These are phyloP conservation scores for Coranthus polyacanthus DNA, from an alignment of 2,797 vertebrate species.

Conservation along the genomic window DNA sequence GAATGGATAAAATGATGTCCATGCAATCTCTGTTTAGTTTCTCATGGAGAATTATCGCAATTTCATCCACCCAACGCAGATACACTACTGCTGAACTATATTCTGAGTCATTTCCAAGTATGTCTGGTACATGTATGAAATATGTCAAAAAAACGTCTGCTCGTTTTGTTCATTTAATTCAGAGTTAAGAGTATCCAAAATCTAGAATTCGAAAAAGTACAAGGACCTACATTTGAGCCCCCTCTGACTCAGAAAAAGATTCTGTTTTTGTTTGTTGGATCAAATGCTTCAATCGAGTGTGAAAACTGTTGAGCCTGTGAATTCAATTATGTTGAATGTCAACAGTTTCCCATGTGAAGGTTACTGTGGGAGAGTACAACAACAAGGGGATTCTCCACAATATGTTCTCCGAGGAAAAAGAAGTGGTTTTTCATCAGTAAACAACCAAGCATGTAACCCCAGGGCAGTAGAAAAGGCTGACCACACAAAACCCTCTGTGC, in stretches of 20 bases:
- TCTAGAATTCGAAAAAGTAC: too few relatives aligned
- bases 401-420: constrained; percentile 33
- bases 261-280: too few relatives aligned
- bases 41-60: constrained; percentile 39
- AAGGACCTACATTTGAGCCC: too few relatives aligned
- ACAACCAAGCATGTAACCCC: constrained; percentile 35
- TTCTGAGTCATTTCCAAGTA: too few relatives aligned
- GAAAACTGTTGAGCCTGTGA: too few relatives aligned
- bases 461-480: constrained; percentile 19
- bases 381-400: constrained; percentile 38
- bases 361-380: constrained; percentile 31
- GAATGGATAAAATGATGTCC: constrained; percentile 28
- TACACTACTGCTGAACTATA: constrained; percentile 15
- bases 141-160: too few relatives aligned
- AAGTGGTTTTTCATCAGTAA: constrained; percentile 54
- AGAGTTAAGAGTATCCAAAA: too few relatives aligned
- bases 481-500: constrained; percentile 29
- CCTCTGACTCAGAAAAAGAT: too few relatives aligned
- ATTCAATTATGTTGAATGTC: too few relatives aligned
- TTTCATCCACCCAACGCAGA: constrained; percentile 34
- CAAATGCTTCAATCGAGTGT: too few relatives aligned
- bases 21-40: constrained; percentile 30
- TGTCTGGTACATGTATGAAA: too few relatives aligned
- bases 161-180: too few relatives aligned
- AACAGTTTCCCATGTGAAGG: constrained; percentile 45